Evolutionary conservation across 1,140 invertebrate species (phyloP).

Genomic region (Lepeophtheirus salmonis): DNA sequence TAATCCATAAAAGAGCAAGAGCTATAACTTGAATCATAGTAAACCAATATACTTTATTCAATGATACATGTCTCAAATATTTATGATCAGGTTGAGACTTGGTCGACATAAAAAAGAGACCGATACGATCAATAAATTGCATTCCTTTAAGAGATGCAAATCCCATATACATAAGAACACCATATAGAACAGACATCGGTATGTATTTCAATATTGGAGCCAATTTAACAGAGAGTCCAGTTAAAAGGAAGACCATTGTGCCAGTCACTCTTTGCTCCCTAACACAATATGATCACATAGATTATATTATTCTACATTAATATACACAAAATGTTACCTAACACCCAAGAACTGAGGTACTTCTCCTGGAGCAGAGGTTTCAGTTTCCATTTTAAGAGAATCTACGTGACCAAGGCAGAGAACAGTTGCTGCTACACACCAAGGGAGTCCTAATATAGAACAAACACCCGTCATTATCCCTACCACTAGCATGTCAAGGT

Average conservation of each 20-base stretch:
- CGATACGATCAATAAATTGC: slow-evolving; percentile 37
- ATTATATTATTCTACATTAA: background rate
- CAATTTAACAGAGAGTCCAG: slow-evolving; percentile 28
- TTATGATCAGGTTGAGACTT: slow-evolving; percentile 44
- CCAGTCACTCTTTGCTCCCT: slow-evolving; percentile 28
- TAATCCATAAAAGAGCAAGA: slow-evolving; percentile 35
- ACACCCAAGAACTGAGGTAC: slow-evolving; percentile 28
- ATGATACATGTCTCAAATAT: slow-evolving; percentile 37
- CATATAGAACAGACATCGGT: slow-evolving; percentile 42
- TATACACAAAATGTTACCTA: slow-evolving; percentile 21
- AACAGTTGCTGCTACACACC: slow-evolving; percentile 33
- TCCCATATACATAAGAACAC: slow-evolving; percentile 47
- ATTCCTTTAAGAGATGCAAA: slow-evolving; percentile 38
- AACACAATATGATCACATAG: background rate
- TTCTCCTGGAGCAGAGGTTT: slow-evolving; percentile 28
- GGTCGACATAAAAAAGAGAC: slow-evolving; percentile 41
- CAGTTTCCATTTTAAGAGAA: slow-evolving; percentile 26
- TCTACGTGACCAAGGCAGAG: slow-evolving; percentile 28
- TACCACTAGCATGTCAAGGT: slow-evolving; percentile 30
- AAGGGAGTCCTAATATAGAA: slow-evolving; percentile 31
- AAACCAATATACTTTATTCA: slow-evolving; percentile 37
- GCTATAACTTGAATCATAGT: slow-evolving; percentile 35
- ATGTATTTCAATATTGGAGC: slow-evolving; percentile 27
- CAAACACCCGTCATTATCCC: slow-evolving; percentile 27
- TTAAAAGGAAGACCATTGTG: slow-evolving; percentile 27